These are phyloP conservation scores for Xestia c-nigrum DNA, from an alignment of 2,888 invertebrate species.

Conservation along the genomic window DNA sequence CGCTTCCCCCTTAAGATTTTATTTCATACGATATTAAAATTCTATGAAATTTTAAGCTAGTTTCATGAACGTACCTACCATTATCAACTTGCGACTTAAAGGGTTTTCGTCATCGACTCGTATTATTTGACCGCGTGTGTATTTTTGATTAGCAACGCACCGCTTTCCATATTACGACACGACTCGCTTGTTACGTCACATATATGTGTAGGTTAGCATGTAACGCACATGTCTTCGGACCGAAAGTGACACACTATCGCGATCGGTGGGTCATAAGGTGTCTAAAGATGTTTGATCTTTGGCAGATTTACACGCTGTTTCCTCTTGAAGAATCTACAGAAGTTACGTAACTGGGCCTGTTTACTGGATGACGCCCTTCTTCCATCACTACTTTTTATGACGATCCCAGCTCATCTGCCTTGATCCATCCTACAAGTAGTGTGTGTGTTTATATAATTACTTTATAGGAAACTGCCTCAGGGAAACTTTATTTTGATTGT, in stretches of 20 bases:
- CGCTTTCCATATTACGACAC: constrained; percentile 58
- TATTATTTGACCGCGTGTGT: not conserved
- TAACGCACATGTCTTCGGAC: constrained; percentile 9
- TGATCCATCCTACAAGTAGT: not conserved
- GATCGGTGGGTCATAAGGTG: not conserved
- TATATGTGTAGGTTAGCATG: constrained; percentile 27
- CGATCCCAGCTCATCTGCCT: not conserved
- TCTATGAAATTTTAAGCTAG: too few relatives aligned
- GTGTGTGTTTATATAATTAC: not conserved
- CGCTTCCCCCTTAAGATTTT: too few relatives aligned
- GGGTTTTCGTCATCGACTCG: not conserved
- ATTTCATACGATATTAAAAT: too few relatives aligned
- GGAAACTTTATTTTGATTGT: too few relatives aligned
- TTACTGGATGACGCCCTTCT: not conserved
- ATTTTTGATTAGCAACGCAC: constrained; percentile 30
- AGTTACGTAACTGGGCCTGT: not conserved
- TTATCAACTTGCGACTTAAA: not conserved
- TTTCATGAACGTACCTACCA: not conserved
- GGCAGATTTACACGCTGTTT: not conserved
- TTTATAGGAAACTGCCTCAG: not conserved
- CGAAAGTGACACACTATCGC: constrained; percentile 35
- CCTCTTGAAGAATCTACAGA: not conserved
- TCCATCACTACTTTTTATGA: not conserved
- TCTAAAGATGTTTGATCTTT: not conserved
- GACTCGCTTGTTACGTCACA: constrained; percentile 37